Base-by-base conservation (phyloP, 2,113 vertebrate species). In the Dinomys branickii region DNA sequence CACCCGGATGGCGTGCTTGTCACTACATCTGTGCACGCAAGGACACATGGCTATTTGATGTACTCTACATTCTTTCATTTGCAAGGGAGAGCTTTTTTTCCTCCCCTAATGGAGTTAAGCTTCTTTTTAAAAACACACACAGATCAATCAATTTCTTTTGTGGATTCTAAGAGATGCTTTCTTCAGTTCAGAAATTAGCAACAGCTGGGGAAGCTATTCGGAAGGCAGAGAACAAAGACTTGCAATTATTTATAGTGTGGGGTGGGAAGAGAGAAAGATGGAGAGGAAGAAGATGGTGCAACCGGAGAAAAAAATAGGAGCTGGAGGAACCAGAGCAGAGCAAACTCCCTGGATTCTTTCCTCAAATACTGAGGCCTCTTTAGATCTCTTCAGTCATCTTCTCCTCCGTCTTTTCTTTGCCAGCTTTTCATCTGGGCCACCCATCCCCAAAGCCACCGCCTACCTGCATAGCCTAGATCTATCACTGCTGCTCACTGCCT, bases 121-220 rank as follows among this genome's bases (percentile, higher is more conserved):
- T 20, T 94, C 85, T 94, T 95, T 90, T 14, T 65, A 85, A 85
- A 96, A 69, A 38, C 1, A 93, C 24, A 88, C 80, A 90, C 20
- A 63, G 16, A 69, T 94, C 84, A 96, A 94, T 97, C 93, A 47
- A 17, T 85, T 95, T 97, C 94, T 97, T 97, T 94, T 88, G 90
- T 94, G 71, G 59, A 63, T 94, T 94, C 93, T 85, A 81, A 96
- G 87, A 95, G 81, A 90, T 9, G 44, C 50, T 94, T 97, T 87
- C 85, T 94, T 96, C 84, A 7, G 90, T 95, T 96, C 91, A 97
- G 90, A 91, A 94, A 96, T 92, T 93, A 87, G 91, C 78, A 85
- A 88, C 89, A 96, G 96, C 94, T 89, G 89, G 89, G 88, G 90
- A 95, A 89, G 65, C 61, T 92, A 77, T 90, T 90, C 83, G 58